Conservation (phyloP, 2,888 invertebrate genomes). For the Epinotia ramella region DNA sequence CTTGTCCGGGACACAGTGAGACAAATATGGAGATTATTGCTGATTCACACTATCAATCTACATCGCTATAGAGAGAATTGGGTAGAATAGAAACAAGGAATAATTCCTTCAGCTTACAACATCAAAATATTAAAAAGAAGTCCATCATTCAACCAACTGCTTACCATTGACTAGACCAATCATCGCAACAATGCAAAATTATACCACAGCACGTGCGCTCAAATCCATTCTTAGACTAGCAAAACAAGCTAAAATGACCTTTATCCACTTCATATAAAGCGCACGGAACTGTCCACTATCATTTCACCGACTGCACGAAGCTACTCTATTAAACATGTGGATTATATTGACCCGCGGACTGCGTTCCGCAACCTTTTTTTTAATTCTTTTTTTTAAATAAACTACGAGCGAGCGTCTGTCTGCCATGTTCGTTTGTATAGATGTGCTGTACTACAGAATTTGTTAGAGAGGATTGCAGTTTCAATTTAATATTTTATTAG, state of each 20-base stretch:
- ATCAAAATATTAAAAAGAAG: too few relatives aligned
- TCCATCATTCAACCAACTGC: constrained; percentile 16
- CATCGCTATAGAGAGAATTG: too few relatives aligned
- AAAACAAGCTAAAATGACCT: constrained; percentile 22
- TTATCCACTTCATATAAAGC: neutral
- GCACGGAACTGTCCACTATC: constrained; percentile 11
- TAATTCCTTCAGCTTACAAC: too few relatives aligned
- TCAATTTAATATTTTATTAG: neutral
- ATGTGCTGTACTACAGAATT: constrained; percentile 6
- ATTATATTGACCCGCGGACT: constrained; percentile 44
- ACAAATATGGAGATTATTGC: too few relatives aligned
- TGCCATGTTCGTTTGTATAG: constrained; percentile 25
- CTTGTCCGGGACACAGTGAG: too few relatives aligned
- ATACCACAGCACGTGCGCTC: constrained; percentile 2
- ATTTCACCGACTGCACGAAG: constrained; percentile 29
- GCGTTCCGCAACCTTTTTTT: constrained; percentile 44
- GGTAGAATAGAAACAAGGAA: too few relatives aligned
- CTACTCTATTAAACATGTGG: constrained; percentile 47
- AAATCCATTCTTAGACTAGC: neutral
- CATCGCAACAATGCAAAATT: constrained; percentile 32
- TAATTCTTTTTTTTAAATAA: constrained; percentile 31
- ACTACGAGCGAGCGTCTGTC: constrained; percentile 23
- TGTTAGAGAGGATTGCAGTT: constrained; percentile 3
- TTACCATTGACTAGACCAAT: constrained; percentile 40
- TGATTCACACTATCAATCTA: too few relatives aligned